Conservation (phyloP, 2,797 vertebrate genomes). For the Cirrhinus molitorella region DNA sequence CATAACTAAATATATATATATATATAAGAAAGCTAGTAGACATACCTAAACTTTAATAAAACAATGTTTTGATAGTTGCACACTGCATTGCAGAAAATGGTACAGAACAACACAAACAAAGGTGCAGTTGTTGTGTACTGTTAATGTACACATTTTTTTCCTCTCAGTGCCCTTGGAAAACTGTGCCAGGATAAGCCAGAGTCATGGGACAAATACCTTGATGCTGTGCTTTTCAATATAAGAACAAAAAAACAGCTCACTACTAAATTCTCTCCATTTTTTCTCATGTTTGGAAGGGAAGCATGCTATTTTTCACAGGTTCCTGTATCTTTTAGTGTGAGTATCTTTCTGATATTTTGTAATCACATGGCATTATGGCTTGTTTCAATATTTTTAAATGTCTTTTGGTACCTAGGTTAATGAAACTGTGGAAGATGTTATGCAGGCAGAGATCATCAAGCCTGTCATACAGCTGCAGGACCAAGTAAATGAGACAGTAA, state of each 20-base stretch:
- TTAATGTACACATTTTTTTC: no score
- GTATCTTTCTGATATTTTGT: not conserved
- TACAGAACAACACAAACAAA: no score
- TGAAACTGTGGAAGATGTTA: not conserved
- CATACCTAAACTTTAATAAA: no score
- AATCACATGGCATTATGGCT: not conserved
- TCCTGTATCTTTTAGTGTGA: conserved; percentile 2
- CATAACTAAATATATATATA: no score
- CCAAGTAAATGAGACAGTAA: not conserved
- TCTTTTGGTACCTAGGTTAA: not conserved
- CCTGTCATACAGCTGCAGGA: not conserved
- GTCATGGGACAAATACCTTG: conserved; percentile 30
- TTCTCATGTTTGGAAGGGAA: conserved; percentile 22
- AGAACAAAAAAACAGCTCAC: conserved; percentile 27
- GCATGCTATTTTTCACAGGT: not conserved
- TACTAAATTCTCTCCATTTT: conserved; percentile 1
- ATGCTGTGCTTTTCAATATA: conserved; percentile 26
- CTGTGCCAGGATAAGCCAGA: conserved; percentile 15
- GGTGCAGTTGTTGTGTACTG: no score
- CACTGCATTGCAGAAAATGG: no score
- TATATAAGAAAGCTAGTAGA: no score
- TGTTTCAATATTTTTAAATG: not conserved
- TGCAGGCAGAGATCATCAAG: not conserved
- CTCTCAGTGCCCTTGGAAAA: not conserved
- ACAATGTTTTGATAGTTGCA: no score